These are phyloP conservation scores for Pseudomyrmex flavicornis DNA, from an alignment of 1,140 invertebrate species.

Conservation along the genomic window DNA sequence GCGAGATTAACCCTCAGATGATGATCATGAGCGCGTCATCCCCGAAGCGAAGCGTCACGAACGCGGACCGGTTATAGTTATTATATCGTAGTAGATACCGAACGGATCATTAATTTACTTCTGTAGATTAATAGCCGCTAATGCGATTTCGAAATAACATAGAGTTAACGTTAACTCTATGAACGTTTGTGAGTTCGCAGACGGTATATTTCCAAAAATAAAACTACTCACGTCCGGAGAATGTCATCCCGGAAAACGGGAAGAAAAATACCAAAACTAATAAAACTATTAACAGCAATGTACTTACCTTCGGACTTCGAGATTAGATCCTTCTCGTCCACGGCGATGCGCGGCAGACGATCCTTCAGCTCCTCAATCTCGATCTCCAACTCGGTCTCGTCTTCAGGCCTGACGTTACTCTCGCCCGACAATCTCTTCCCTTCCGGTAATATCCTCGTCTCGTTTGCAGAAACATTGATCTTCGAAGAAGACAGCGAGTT, in stretches of 20 bases:
- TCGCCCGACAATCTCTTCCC: constrained; percentile 28
- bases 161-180: constrained; percentile 12
- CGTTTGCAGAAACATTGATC: constrained; percentile 17
- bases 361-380: constrained; percentile 76
- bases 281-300: neutral
- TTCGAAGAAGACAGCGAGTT: constrained; percentile 27
- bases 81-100: neutral
- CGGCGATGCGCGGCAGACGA: constrained; percentile 73
- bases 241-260: neutral
- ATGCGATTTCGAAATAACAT: constrained; percentile 3
- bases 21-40: neutral
- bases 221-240: neutral
- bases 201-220: constrained; percentile 7
- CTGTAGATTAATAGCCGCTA: constrained; percentile 13
- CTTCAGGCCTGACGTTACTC: constrained; percentile 45
- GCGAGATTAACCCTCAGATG: neutral
- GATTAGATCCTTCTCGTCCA: constrained; percentile 81
- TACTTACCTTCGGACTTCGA: constrained; percentile 80
- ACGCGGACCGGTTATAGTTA: constrained; percentile 11
- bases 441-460: constrained; percentile 18
- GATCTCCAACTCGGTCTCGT: constrained; percentile 67
- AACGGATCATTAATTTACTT: constrained; percentile 7
- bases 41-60: neutral
- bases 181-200: neutral
- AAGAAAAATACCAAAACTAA: neutral